These are phyloP conservation scores for Sminthopsis crassicaudata DNA, from an alignment of 2,113 vertebrate genomes.

Conservation along the genomic window DNA sequence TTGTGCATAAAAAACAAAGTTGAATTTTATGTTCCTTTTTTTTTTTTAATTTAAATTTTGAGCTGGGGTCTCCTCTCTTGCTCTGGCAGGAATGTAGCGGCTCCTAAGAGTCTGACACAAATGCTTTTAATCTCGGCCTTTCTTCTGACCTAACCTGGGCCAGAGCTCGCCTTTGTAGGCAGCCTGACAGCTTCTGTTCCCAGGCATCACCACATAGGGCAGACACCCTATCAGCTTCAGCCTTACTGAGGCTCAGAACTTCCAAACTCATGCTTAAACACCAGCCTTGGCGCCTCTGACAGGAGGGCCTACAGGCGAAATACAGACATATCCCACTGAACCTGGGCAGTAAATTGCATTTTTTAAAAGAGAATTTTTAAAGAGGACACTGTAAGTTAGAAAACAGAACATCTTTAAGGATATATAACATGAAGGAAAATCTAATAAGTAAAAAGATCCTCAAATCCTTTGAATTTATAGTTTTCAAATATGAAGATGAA, in stretches of 20 bases:
- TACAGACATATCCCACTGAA: not conserved
- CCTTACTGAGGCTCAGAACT: not conserved
- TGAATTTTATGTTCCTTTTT: not conserved
- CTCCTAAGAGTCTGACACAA: not conserved
- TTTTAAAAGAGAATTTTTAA: not conserved
- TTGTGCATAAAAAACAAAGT: constrained; percentile 28
- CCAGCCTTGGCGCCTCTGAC: not conserved
- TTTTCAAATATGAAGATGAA: constrained; percentile 16
- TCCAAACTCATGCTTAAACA: not conserved
- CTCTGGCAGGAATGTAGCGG: not conserved
- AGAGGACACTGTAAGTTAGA: not conserved
- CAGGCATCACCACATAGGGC: not conserved
- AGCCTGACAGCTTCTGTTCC: not conserved
- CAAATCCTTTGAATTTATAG: constrained; percentile 21
- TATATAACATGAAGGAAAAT: constrained; percentile 32
- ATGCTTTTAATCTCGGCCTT: not conserved
- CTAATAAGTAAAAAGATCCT: constrained; percentile 7
- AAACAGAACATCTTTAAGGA: constrained; percentile 44
- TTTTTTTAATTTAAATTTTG: not conserved
- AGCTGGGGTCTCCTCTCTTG: not conserved
- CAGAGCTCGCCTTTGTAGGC: not conserved
- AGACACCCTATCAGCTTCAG: not conserved
- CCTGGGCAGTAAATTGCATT: not conserved
- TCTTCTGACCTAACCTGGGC: not conserved
- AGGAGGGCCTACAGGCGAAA: not conserved